Evolutionary conservation across 2,113 vertebrate species (phyloP).

Genomic region (Sander lucioperca): DNA sequence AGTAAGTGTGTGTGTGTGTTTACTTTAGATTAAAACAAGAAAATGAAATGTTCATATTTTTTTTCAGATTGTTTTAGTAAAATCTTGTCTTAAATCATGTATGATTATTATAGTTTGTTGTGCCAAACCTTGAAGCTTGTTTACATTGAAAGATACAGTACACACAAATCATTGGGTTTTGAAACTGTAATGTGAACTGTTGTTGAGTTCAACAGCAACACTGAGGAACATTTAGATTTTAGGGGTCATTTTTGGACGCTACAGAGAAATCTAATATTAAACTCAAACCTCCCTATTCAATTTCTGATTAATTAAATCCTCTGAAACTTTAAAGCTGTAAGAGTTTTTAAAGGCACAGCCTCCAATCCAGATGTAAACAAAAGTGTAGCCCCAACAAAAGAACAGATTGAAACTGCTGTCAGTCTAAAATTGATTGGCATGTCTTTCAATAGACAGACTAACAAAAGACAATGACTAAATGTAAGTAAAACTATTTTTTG

Average conservation of each 20-base stretch:
- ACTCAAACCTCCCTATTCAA: neutral
- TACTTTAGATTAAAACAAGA: neutral
- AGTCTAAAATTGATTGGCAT: too few relatives aligned
- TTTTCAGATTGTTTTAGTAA: neutral
- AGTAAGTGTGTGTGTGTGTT: neutral
- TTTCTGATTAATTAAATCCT: neutral
- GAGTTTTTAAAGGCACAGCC: neutral
- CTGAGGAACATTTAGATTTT: neutral
- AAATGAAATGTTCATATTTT: neutral
- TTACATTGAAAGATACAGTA: neutral
- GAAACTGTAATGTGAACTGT: neutral
- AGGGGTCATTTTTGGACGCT: neutral
- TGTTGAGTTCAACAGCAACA: neutral
- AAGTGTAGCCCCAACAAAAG: too few relatives aligned
- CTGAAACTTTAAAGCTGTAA: neutral
- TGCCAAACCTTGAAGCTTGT: neutral
- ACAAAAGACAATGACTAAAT: too few relatives aligned
- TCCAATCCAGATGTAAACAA: too few relatives aligned
- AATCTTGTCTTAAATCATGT: neutral
- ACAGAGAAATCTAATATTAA: neutral
- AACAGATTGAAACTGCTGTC: too few relatives aligned
- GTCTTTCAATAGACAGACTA: too few relatives aligned
- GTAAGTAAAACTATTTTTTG: neutral
- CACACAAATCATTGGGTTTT: neutral
- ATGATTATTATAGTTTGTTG: neutral